Percentiles rank a stretch among this genome's conserved stretches.
phyloP scores from a whole-genome alignment of 2,113 vertebrate genomes.

The Mobula hypostoma region DNA sequence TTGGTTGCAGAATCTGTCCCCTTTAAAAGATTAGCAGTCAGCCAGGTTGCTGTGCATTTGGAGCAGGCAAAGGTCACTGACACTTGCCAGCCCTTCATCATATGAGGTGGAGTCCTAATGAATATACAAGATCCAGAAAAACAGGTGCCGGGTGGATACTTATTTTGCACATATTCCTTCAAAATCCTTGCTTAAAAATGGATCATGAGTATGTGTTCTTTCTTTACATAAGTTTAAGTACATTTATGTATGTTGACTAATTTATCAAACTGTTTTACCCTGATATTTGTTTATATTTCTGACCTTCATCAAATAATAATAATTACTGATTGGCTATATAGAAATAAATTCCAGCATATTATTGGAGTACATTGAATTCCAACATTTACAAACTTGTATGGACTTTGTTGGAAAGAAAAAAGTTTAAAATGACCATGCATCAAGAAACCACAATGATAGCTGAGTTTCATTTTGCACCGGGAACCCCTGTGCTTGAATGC shows the following conservation, averaged over 20 bases:
- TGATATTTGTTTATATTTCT: too few relatives aligned
- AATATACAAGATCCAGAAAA: background rate
- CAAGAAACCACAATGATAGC: background rate
- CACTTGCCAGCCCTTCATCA: background rate
- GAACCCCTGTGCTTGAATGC: background rate
- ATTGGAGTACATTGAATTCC: background rate
- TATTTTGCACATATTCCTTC: background rate
- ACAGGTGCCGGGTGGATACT: background rate
- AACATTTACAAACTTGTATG: background rate
- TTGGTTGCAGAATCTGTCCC: background rate
- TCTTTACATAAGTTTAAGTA: too few relatives aligned
- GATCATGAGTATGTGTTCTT: too few relatives aligned
- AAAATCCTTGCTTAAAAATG: too few relatives aligned
- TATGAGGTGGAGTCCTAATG: background rate
- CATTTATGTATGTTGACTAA: too few relatives aligned
- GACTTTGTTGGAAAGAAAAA: background rate
- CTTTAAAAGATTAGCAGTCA: background rate
- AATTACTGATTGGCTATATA: background rate
- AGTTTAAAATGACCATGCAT: too few relatives aligned
- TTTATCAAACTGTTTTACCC: too few relatives aligned
- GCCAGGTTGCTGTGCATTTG: background rate
- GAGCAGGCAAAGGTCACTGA: background rate
- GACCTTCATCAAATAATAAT: too few relatives aligned
- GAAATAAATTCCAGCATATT: background rate
- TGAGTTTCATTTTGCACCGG: background rate